phyloP scores from a whole-genome alignment of 2,113 vertebrate species.

The chimpanzee (Pan troglodytes) region NHGRI_mPanTro3-v2.1_pri NC_072407.2:89011001-89011500 shows the following conservation, averaged over 20 bases:
- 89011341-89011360: not conserved
- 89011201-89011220: not conserved
- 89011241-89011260: not conserved
- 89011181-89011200: not conserved
- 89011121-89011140: not conserved
- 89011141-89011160: not conserved
- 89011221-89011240: not conserved
- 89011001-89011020: not conserved
- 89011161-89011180: not conserved
- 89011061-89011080: not conserved
- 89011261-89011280: not conserved
- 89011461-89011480: conserved; percentile 26
- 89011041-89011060: not conserved
- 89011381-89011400: conserved; percentile 43
- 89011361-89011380: not conserved
- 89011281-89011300: not conserved
- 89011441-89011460: not conserved
- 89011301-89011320: not conserved
- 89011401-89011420: not conserved
- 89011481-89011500: conserved; percentile 27
- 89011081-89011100: not conserved
- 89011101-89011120: not conserved
- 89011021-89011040: not conserved
- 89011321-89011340: not conserved
- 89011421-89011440: conserved; percentile 74